Evolutionary conservation across 2,888 invertebrate genomes (phyloP).

Genomic region (Tupiocoris notatus): DNA sequence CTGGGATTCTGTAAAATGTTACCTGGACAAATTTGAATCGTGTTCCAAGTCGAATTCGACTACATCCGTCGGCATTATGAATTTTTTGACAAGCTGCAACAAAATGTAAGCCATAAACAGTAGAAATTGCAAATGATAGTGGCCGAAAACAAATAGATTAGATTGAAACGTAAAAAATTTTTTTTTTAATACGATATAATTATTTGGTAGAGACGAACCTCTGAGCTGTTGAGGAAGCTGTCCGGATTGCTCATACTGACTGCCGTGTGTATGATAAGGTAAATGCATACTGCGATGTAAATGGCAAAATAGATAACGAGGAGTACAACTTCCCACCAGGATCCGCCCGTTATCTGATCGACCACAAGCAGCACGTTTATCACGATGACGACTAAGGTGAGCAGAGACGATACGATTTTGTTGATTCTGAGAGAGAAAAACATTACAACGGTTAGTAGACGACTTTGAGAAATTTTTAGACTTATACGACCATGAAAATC

Average conservation of each 20-base stretch:
- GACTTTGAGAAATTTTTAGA: too few species aligned
- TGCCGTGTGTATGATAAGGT: constrained; percentile 71
- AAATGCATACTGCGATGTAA: constrained; percentile 71
- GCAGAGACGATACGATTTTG: constrained; percentile 65
- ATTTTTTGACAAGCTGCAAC: constrained; percentile 60
- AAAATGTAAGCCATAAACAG: too few species aligned
- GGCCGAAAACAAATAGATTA: constrained; percentile 47
- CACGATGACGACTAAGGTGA: constrained; percentile 69
- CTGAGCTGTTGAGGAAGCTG: constrained; percentile 56
- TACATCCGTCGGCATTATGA: constrained; percentile 59
- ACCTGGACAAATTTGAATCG: constrained; percentile 45
- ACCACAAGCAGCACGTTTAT: constrained; percentile 81
- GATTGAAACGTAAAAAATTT: background rate
- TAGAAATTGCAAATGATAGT: too few species aligned
- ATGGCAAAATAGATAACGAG: constrained; percentile 61
- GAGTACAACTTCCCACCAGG: constrained; percentile 55
- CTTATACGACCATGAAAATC: too few species aligned
- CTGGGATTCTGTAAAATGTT: too few species aligned
- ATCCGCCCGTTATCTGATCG: constrained; percentile 55
- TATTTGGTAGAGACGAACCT: too few species aligned
- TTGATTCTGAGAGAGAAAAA: constrained; percentile 61
- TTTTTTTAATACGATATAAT: too few species aligned
- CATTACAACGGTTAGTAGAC: too few species aligned
- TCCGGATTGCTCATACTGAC: constrained; percentile 67
- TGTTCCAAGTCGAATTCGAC: constrained; percentile 43